Base-by-base conservation (phyloP, 2,113 vertebrate species). In the Caranx ignobilis region DNA sequence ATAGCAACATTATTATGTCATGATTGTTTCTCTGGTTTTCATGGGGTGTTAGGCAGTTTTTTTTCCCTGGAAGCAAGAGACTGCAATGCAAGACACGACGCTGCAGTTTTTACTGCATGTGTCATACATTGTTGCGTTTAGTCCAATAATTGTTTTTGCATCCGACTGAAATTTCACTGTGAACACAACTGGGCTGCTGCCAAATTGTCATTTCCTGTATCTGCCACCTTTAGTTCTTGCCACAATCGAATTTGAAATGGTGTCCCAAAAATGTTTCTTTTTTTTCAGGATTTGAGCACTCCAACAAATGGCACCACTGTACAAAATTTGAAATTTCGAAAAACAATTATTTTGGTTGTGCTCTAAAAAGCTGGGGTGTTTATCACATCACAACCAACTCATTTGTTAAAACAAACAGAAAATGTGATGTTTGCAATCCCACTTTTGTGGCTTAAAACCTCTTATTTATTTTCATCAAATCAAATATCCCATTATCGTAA, bases 11-110 rank as follows among this genome's bases (percentile, higher is more conserved):
- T 32, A 21, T 34, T 75, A 59, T 59, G 50, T 57, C 12, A 12
- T 39, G 12, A 35, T 31, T 60, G 21, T 63, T 81, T 76, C 45
- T 59, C 68, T 55, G 47, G 5, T 37, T 69, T 21, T 12, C 35
- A 43, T 16, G 26, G 13, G 13, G 18, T 45, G 35, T 60, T 34
- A 18, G 16, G 11, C n/a, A 59, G 37, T 39, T n/a, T 64, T 64
- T 64, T 64, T 32, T 34, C 72, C 34, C 34, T 65, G 5, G 8
- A 60, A 21, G 48, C 34, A 59, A 16, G 54, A 67, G 1, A 57
- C 19, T 34, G 35, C 56, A 37, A 32, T 61, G 43, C 39, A 48
- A 34, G 16, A 26, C 26, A 26, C 26, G 26, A 26, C 1, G 26
- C 19, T 60, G 69, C 6, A 45, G 54, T n/a, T 35, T 68, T 21